Conservation (phyloP, 2,113 vertebrate species). For the Eurypyga helias region DNA sequence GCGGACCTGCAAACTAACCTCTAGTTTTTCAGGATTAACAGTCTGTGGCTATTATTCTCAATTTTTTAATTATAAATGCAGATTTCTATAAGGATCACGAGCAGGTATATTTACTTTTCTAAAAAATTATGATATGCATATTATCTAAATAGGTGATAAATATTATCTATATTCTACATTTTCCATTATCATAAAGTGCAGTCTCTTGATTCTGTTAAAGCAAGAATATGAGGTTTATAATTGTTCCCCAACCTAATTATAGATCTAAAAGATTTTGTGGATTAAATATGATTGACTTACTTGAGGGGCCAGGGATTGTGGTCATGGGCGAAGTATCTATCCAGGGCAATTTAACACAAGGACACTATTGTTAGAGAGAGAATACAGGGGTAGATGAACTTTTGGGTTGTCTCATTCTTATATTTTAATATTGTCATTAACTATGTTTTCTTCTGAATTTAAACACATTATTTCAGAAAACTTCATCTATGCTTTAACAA, state of each 20-base stretch:
- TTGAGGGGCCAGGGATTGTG: rapidly evolving
- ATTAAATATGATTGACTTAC: background rate
- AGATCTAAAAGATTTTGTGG: background rate
- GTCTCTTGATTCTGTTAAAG: background rate
- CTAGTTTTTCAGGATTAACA: background rate
- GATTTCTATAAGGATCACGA: background rate
- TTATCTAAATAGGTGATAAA: background rate
- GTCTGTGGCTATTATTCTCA: background rate
- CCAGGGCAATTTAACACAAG: background rate
- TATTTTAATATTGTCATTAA: background rate
- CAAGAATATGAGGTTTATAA: background rate
- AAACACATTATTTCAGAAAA: background rate
- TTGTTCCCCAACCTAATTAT: background rate
- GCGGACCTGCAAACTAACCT: background rate
- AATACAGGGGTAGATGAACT: background rate
- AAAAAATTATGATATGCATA: background rate
- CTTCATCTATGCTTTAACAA: background rate
- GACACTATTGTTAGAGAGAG: background rate
- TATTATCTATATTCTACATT: background rate
- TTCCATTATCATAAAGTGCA: background rate
- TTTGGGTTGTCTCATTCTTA: background rate
- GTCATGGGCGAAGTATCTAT: rapidly evolving
- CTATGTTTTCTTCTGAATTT: background rate
- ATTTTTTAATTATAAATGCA: background rate
- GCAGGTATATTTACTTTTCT: background rate